Base-by-base conservation (phyloP, 2,888 invertebrate species). In the Trypoxylon attenuatum region DNA sequence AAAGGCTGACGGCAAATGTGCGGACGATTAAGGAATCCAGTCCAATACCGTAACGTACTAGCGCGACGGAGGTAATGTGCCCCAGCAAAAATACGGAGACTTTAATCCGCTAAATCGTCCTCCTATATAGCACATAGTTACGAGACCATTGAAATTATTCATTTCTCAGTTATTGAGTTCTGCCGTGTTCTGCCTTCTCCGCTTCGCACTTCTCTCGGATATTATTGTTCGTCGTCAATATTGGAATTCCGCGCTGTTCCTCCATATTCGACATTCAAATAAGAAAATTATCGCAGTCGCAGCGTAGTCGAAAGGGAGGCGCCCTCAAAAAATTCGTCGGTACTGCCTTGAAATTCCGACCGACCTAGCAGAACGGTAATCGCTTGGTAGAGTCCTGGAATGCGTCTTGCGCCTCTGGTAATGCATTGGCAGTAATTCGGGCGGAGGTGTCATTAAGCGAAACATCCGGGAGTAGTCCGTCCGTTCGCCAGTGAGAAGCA, bases 191-290 rank as follows among this genome's bases (percentile, higher is more conserved):
- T 56, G 67, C 57, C 69, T 61, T 61, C 61, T 45, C 52, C 45
- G 55, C 50, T 43, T 49, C 41, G 54, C 18, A 56, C 54, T 49
- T 71, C 55, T 58, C 45, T 55, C 76, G 73, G 73, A 73, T 76
- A 73, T n/a, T n/a, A n/a, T 76, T 73, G 62, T 76, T 76, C 73
- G 62, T 60, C 69, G 69, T 62, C 73, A 73, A 73, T 73, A 73
- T 73, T 73, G 73, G 73, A 73, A 73, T 71, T 73, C 64, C 73
- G 43, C 60, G 69, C 53, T 73, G 57, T 57, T 56, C 61, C 56
- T 59, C 64, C 49, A 57, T 57, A 61, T 68, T 76, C 72, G 72
- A 59, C 55, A 72, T 68, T 68, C 64, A 50, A 76, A 59, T 62
- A 76, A 72, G 61, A 59, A 76, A 73, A 76, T 73, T 72, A 73